Base-by-base conservation (phyloP, 2,797 vertebrate species). In the Chelidonichthys spinosus region DNA sequence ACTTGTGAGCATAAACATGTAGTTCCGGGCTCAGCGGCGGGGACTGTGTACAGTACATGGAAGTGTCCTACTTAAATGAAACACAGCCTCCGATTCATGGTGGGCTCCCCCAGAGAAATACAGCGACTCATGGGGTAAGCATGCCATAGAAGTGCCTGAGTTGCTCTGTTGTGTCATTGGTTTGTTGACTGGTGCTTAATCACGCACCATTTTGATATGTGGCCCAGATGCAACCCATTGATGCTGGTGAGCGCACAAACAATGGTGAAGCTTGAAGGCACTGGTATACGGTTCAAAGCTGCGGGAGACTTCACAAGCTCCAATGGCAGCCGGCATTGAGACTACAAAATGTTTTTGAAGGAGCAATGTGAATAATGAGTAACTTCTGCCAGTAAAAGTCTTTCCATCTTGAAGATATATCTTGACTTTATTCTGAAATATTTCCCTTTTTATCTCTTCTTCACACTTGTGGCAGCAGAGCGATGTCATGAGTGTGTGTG, bases 281-380 rank as follows among this genome's bases (percentile, higher is more conserved):
- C 11, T 52, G 52, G 63, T 55, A 25, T 55, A n/a, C n/a, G 55
- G 76, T 85, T 86, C 81, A 89, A 87, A 88, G 83, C 71, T 46
- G 58, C 2, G 11, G 72, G 60, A 76, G 65, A 72, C 82, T 83
- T 84, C 79, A 86, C 58, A 79, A 65, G 75, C 70, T 69, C 55
- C 53, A 76, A 82, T 36, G 72, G 59, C 78, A 87, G 78, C 74
- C 65, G 72, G 58, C 67, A 74, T 65, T n/a, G 53, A 67, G 66
- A 72, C 62, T 46, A 71, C 65, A 72, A 81, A 73, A 81, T 79
- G 60, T 74, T 86, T 81, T 82, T 54, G 69, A 66, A 63, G 60
- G 49, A 67, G 62, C 49, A 81, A 60, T 25, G 46, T 55, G 75
- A 84, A 79, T 84, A 87, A 88, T 77, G 73, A 85, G 70, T 53